Conservation (phyloP, 2,888 invertebrate species). For the Acronicta leporina region DNA sequence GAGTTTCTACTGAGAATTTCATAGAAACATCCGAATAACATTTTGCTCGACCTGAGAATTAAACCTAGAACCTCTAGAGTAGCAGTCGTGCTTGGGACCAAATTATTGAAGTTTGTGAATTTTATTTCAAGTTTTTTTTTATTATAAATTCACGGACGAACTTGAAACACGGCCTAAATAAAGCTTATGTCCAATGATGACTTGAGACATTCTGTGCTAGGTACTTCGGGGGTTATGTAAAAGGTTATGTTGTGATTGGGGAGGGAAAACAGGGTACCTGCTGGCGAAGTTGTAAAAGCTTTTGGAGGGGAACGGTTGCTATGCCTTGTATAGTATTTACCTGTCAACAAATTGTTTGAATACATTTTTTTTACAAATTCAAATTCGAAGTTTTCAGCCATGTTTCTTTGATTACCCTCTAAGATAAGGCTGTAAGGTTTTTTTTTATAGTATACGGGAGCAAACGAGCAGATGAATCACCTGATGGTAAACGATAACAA, state of each 20-base stretch:
- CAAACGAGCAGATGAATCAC: too few relatives aligned
- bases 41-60: too few relatives aligned
- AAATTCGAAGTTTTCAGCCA: too few relatives aligned
- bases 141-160: conserved; percentile 2
- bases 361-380: background rate
- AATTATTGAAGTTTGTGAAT: too few relatives aligned
- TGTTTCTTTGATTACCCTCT: too few relatives aligned
- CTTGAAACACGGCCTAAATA: conserved; percentile 18
- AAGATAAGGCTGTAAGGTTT: too few relatives aligned
- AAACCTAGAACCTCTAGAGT: too few relatives aligned
- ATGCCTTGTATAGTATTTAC: conserved; percentile 16
- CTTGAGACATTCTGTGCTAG: conserved; percentile 15
- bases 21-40: too few relatives aligned
- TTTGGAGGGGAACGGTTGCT: conserved; percentile 28
- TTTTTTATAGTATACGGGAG: too few relatives aligned
- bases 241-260: conserved; percentile 19
- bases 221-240: conserved; percentile 14
- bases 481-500: too few relatives aligned
- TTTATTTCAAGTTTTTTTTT: conserved; percentile 28
- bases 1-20: too few relatives aligned
- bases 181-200: conserved; percentile 33
- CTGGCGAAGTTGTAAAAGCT: conserved; percentile 37
- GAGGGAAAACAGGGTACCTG: conserved; percentile 38
- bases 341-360: conserved; percentile 10
- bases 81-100: too few relatives aligned